These are phyloP conservation scores for Lycia hirtaria DNA, from an alignment of 2,888 invertebrate species.

Conservation along the genomic window DNA sequence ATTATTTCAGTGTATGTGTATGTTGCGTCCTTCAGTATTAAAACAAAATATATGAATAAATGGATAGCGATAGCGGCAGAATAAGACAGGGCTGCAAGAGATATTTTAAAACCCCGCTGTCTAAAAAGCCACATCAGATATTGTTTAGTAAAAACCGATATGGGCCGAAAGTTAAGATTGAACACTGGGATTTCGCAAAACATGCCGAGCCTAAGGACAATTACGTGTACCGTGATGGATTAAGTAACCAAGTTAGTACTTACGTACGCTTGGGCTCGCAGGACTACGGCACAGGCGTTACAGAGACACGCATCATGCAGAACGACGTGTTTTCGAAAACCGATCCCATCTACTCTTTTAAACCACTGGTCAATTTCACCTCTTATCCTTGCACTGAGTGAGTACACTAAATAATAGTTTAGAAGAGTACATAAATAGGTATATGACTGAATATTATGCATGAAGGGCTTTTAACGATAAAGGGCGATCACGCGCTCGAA, in stretches of 20 bases:
- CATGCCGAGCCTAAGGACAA: constrained; percentile 79
- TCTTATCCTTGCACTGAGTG: constrained; percentile 81
- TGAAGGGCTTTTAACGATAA: too few species aligned
- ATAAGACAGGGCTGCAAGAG: constrained; percentile 43
- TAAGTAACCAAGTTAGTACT: constrained; percentile 79
- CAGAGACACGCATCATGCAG: constrained; percentile 80
- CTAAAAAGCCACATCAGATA: constrained; percentile 77
- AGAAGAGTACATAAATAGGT: too few species aligned
- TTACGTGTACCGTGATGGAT: constrained; percentile 74
- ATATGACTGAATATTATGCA: too few species aligned
- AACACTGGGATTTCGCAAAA: constrained; percentile 74
- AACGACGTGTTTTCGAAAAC: constrained; percentile 72
- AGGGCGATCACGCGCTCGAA: too few species aligned
- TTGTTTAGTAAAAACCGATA: constrained; percentile 77
- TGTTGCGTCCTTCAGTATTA: too few species aligned
- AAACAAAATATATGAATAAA: too few species aligned
- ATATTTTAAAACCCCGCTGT: constrained; percentile 65
- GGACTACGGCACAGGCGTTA: constrained; percentile 67
- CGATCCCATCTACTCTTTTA: constrained; percentile 72
- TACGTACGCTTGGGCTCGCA: constrained; percentile 74
- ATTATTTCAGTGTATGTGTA: too few species aligned
- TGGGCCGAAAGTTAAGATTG: constrained; percentile 68
- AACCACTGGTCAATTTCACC: constrained; percentile 77
- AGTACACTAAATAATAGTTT: too few species aligned
- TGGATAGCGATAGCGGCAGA: constrained; percentile 4